Conservation (phyloP, 2,797 vertebrate species). For the Thunnus albacares region DNA sequence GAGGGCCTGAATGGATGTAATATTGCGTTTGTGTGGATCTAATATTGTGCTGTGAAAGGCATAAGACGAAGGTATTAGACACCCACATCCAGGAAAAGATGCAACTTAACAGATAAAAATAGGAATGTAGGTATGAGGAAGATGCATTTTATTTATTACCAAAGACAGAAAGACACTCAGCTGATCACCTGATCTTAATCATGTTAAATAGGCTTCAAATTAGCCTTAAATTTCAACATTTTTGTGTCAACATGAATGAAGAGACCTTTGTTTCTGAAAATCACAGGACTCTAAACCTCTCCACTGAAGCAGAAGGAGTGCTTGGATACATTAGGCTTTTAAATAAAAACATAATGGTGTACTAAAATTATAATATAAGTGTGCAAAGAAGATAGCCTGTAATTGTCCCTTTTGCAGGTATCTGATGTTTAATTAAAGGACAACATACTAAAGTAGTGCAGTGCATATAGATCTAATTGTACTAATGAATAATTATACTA, state of each 20-base stretch:
- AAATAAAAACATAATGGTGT: not conserved
- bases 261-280: not conserved
- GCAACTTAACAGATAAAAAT: not conserved
- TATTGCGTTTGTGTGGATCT: not conserved
- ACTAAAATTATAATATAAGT: not conserved
- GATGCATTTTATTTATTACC: not conserved
- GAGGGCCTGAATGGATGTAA: not conserved
- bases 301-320: too few species aligned
- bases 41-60: not conserved
- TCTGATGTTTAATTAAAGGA: not conserved
- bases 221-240: not conserved
- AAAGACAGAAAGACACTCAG: constrained; percentile 1
- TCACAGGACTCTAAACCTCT: not conserved
- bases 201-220: too few species aligned
- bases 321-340: not conserved
- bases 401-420: not conserved
- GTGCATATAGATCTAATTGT: not conserved
- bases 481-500: constrained; percentile 2
- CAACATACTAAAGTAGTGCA: not conserved
- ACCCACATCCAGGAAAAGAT: not conserved
- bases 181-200: not conserved
- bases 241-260: not conserved
- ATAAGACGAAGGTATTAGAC: not conserved
- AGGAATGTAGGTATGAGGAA: too few species aligned
- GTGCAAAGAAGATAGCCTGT: not conserved